Evolutionary conservation across 2,113 vertebrate genomes (phyloP), one percentile per base, ranked within the genome.

Genomic region (Aphyosemion australe): DNA sequence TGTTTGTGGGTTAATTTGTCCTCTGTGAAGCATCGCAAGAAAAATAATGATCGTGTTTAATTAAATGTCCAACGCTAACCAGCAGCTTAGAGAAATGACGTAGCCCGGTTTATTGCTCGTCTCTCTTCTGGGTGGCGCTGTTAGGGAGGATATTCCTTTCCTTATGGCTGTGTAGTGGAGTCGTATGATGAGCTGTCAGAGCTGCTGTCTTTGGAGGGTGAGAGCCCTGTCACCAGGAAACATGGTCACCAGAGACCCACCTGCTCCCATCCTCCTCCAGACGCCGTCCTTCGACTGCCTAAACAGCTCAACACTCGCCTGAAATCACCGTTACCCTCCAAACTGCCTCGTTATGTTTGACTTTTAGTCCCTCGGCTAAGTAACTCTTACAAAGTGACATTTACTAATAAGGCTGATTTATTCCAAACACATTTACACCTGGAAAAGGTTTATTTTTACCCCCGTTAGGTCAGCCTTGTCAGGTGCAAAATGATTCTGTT

Each of bases 131-230:
- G 34, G 34, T 37, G 4, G 9, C 6, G 63, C 57, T 59, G 16
- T 51, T 54, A 65, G 69, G 74, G 65, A 84, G 79, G 52, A 53
- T 56, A 71, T 80, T 87, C 56, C 60, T 72, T 83, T 84, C 80
- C 18, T 10, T 37, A 53, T 70, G 59, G 69, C 59, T 64, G 67
- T 58, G 61, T 71, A 39, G 74, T 60, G 70, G 58, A 80, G 71
- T 76, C 60, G 67, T 69, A 56, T 72, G 77, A 83, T 76, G 72
- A 77, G 77, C 84, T 89, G 86, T 89, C 88, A 88, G 76, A 73
- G 69, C 76, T 67, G 63, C 80, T 10, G 54, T 73, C 77, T 69
- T 50, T 2, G 18, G 66, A 77, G 50, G 61, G 61, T 72, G 63
- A 57, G 48, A 66, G 79, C 57, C 64, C 76, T 46, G 72, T 85